Evolutionary conservation across 2,797 vertebrate species (phyloP), one percentile per base, ranked within the genome.

Genomic region (Vespertilio murinus): DNA sequence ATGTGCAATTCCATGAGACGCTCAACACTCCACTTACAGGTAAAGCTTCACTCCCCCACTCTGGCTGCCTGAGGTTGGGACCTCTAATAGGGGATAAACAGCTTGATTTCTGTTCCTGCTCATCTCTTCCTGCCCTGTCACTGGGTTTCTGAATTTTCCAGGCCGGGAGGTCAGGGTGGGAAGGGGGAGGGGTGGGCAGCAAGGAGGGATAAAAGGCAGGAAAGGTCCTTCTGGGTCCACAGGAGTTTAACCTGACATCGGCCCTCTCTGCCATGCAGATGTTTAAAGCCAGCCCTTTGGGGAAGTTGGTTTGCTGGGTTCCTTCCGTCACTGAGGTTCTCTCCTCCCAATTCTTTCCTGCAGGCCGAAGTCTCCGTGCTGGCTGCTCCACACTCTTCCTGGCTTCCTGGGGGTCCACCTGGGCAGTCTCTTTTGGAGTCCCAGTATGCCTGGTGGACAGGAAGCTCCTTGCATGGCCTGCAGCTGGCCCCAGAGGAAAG

Each of bases 141-240:
- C 38, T 23, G 16, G 22, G 65, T 77, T 90, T 77, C 40, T 75
- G 42, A 25, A 14, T 84, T 64, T 33, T 40, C 6, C 4, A 30
- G 52, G 10, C 30, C 20, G 22, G 22, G 25, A 17, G 45, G 30
- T 3, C 52, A 3, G 20, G 52, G 20, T 8, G 52, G 17, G 18
- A 52, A 23, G 22, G 33, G 33, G 22, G 1, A 0, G 54, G 22
- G 30, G 22, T 0, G 0, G 33, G 54, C 3, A 0, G 23, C 12
- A 22, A 67, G 8, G 28, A 71, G n/a, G 40, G 22, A 16, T 22
- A 81, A 56, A 70, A 77, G 25, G 4, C 33, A 71, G 45, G 28
- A 78, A 67, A 52, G 11, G 0, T 52, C 13, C 73, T 93, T 65
- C 42, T 49, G 47, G n/a, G 61, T 42, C 1, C 11, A 18, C 25